A percentile compares a stretch with the other conserved stretches of the same genome.
Evolutionary conservation across 2,113 vertebrate genomes (phyloP).

Genomic region (Hystrix cristata): DNA sequence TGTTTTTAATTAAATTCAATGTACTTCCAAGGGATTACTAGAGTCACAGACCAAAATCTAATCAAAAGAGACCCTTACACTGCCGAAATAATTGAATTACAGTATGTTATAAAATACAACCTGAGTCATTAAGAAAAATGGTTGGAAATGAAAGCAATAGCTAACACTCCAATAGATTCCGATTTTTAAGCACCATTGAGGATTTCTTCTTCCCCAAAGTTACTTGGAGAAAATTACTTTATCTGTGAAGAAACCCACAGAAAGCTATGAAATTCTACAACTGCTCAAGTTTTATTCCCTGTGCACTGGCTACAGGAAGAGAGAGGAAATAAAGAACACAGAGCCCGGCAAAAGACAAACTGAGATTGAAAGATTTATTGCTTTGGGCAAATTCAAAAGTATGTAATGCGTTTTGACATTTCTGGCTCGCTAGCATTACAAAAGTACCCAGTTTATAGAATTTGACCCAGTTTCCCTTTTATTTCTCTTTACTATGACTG

Average conservation of each 20-base stretch:
- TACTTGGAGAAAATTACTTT: conserved; percentile 43
- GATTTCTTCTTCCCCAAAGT: background rate
- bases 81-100: conserved; percentile 22
- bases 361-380: background rate
- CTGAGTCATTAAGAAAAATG: background rate
- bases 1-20: conserved; percentile 35
- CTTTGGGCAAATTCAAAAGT: conserved; percentile 1
- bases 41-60: background rate
- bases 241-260: background rate
- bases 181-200: conserved; percentile 29
- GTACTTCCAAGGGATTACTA: background rate
- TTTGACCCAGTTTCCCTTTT: background rate
- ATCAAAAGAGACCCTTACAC: background rate
- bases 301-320: background rate
- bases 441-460: background rate
- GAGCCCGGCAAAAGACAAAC: conserved; percentile 13
- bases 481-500: background rate
- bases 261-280: conserved; percentile 37
- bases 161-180: background rate
- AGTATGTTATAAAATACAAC: conserved; percentile 3
- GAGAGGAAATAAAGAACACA: background rate
- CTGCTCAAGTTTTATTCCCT: background rate
- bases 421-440: background rate
- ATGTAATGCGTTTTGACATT: conserved; percentile 34
- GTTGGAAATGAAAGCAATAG: background rate